Evolutionary conservation across 35 echinoderm and acorn worm genomes (phyloP).

Genomic region (Apostichopus parvimensis): DNA sequence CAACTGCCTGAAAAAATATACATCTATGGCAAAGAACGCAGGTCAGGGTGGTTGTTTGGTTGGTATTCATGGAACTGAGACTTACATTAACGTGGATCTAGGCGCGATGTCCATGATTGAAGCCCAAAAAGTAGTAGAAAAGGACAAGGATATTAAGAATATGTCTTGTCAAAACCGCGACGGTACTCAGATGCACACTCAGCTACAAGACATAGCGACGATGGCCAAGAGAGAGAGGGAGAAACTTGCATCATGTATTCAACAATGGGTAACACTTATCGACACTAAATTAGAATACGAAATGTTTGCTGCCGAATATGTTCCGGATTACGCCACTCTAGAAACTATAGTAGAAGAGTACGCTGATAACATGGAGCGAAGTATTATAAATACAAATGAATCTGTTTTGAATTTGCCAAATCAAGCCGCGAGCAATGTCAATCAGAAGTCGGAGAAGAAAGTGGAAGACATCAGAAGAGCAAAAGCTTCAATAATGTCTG

Average conservation of each 20-base stretch:
- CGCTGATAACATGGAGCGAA: neutral
- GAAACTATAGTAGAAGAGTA: neutral
- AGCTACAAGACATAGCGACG: neutral
- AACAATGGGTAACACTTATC: neutral
- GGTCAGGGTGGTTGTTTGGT: no score
- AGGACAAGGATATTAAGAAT: no score
- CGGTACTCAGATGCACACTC: no score
- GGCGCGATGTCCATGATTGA: no score
- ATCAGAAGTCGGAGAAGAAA: neutral
- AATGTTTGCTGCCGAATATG: no score
- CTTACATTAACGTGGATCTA: neutral
- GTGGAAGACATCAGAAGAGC: no score
- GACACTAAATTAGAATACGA: no score
- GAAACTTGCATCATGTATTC: neutral
- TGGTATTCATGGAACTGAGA: neutral
- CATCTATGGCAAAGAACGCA: neutral
- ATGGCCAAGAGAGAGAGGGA: neutral
- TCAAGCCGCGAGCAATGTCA: neutral
- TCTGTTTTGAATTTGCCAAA: neutral
- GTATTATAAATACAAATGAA: neutral
- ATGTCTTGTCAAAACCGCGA: no score
- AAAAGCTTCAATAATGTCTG: no score
- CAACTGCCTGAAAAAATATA: neutral
- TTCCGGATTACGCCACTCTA: neutral
- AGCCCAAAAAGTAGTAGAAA: neutral